Percentiles rank a stretch among this genome's conserved stretches.
phyloP scores from a whole-genome alignment of 2,888 invertebrate species.

The Napeogenes inachia region DNA sequence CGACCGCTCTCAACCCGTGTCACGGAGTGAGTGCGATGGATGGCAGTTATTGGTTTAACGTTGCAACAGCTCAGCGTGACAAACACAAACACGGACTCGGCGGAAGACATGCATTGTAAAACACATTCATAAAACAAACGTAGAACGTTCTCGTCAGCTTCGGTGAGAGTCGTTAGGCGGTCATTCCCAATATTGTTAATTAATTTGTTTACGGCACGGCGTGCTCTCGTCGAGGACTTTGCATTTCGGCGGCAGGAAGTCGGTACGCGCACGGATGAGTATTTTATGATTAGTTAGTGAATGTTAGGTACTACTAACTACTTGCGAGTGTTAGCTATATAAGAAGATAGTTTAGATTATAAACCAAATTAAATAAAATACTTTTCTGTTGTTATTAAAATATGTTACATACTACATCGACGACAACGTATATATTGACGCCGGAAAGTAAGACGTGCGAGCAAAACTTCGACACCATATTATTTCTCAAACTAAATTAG shows the following conservation, averaged over 20 bases:
- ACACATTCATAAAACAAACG: conserved; percentile 67
- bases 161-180: conserved; percentile 63
- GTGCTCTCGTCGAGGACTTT: conserved; percentile 42
- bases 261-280: conserved; percentile 64
- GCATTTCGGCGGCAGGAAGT: conserved; percentile 69
- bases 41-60: conserved; percentile 31
- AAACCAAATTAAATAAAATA: background rate
- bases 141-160: conserved; percentile 52
- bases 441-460: conserved; percentile 74
- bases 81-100: conserved; percentile 62
- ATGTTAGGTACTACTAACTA: conserved; percentile 35
- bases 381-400: background rate
- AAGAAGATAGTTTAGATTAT: background rate
- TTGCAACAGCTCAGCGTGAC: conserved; percentile 49
- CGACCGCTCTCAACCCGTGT: conserved; percentile 14
- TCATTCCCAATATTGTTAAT: conserved; percentile 67
- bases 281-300: conserved; percentile 20
- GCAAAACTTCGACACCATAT: conserved; percentile 38
- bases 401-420: too few relatives aligned
- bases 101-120: conserved; percentile 63
- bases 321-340: conserved; percentile 6
- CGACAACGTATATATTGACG: conserved; percentile 36
- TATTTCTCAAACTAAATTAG: background rate
- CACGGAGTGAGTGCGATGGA: conserved; percentile 13
- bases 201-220: conserved; percentile 56